Percentiles rank a stretch among this genome's conserved stretches.
Conservation (phyloP, 2,888 invertebrate species). For the Apotomis turbidana region DNA sequence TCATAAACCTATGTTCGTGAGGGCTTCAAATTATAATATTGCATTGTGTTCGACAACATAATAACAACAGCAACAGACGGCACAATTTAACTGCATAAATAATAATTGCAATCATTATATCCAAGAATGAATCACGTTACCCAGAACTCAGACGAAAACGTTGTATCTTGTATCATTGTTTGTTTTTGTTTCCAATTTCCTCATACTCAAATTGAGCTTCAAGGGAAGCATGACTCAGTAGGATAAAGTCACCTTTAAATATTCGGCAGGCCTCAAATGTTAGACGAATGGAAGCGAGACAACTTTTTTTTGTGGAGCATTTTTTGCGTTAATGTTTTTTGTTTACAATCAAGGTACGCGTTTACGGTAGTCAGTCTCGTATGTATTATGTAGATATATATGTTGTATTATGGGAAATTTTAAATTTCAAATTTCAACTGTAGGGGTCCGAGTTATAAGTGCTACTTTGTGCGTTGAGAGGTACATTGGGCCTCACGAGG, state of each 20-base stretch:
- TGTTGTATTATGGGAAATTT: background rate
- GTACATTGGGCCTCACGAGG: too few relatives aligned
- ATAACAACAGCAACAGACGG: background rate
- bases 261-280: conserved; percentile 5
- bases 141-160: conserved; percentile 13
- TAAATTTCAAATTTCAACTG: too few relatives aligned
- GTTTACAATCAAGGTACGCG: conserved; percentile 2
- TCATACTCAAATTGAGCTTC: conserved; percentile 8
- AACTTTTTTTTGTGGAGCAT: background rate
- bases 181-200: conserved; percentile 31
- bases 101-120: conserved; percentile 21
- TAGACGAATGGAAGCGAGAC: conserved; percentile 4
- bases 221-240: conserved; percentile 12
- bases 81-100: background rate
- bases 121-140: conserved; percentile 21
- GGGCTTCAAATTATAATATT: background rate
- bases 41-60: background rate
- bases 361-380: background rate
- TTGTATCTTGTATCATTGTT: conserved; percentile 16
- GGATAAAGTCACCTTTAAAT: conserved; percentile 21
- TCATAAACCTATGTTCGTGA: background rate
- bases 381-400: background rate
- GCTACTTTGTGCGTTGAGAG: too few relatives aligned
- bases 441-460: too few relatives aligned
- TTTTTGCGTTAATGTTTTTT: conserved; percentile 21